Percentiles rank a stretch among this genome's conserved stretches.
Conservation (phyloP, 2,888 invertebrate genomes). For the Drosophila prolongata region DNA sequence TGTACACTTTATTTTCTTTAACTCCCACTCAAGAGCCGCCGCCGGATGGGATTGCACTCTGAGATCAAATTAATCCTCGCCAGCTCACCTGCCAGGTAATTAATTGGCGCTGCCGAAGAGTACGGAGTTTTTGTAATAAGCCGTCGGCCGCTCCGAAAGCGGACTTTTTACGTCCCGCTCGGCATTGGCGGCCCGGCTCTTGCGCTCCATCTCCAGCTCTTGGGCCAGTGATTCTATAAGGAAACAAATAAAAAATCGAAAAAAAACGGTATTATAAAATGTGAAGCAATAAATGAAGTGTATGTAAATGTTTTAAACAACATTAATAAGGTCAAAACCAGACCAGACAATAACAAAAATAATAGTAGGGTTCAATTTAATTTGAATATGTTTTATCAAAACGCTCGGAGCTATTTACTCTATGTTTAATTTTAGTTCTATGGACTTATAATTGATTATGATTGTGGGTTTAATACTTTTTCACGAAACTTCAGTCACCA, state of each 20-base stretch:
- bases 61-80: constrained; percentile 75
- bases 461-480: too few relatives aligned
- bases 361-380: too few relatives aligned
- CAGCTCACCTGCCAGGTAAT: constrained; percentile 41
- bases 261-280: too few relatives aligned
- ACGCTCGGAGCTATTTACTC: too few relatives aligned
- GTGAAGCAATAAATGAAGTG: too few relatives aligned
- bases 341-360: too few relatives aligned
- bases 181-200: constrained; percentile 91
- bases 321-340: background rate
- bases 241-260: background rate
- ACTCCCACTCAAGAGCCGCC: constrained; percentile 41
- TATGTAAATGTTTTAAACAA: background rate
- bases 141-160: constrained; percentile 90
- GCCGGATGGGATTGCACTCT: constrained; percentile 78
- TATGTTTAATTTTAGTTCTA: too few relatives aligned
- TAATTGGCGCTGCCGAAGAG: constrained; percentile 94
- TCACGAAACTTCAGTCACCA: too few relatives aligned
- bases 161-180: constrained; percentile 95
- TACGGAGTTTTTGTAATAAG: constrained; percentile 95
- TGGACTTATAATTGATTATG: too few relatives aligned
- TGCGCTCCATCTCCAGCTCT: constrained; percentile 94
- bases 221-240: constrained; percentile 92
- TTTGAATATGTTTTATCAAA: too few relatives aligned
- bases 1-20: constrained; percentile 7